Percentiles rank a stretch among this genome's conserved stretches.
Evolutionary conservation across 2,888 invertebrate species (phyloP).

Genomic region (Drosophila pseudotakahashii): DNA sequence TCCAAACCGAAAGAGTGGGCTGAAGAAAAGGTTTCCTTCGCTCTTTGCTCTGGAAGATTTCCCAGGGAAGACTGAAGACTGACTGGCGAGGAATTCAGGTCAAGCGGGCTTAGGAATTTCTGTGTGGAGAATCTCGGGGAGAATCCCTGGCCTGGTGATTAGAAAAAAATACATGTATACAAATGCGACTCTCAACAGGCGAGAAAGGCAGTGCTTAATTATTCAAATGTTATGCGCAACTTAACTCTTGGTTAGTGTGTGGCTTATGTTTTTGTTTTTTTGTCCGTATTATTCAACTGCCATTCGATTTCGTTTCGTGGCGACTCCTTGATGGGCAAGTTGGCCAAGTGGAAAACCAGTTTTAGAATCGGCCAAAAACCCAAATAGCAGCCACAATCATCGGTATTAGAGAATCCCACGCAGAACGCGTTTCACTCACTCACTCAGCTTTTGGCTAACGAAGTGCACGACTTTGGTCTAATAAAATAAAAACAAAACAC

Average conservation of each 20-base stretch:
- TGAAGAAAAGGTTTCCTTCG: constrained; percentile 35
- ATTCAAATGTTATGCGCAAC: constrained; percentile 64
- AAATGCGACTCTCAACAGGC: constrained; percentile 10
- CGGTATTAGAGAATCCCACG: constrained; percentile 75
- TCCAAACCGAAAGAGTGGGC: constrained; percentile 49
- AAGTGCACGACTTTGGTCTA: constrained; percentile 78
- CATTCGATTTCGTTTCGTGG: constrained; percentile 65
- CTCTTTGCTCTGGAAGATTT: constrained; percentile 21
- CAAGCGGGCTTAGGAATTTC: constrained; percentile 32
- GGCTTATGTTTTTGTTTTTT: constrained; percentile 25
- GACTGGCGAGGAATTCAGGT: constrained; percentile 35
- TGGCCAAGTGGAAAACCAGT: constrained; percentile 72
- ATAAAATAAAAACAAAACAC: constrained; percentile 53
- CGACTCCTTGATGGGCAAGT: constrained; percentile 73
- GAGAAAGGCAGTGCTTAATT: constrained; percentile 47
- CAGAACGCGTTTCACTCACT: constrained; percentile 59
- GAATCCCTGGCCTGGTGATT: constrained; percentile 28
- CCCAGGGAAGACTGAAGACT: constrained; percentile 15
- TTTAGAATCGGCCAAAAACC: constrained; percentile 48
- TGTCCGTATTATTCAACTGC: constrained; percentile 43
- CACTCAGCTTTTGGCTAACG: constrained; percentile 66
- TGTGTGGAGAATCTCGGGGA: constrained; percentile 9
- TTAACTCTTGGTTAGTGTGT: constrained; percentile 25
- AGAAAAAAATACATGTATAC: neutral
- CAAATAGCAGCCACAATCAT: constrained; percentile 49